These are phyloP conservation scores for Blomia tropicalis DNA, from an alignment of 2,888 invertebrate species.

Conservation along the genomic window DNA sequence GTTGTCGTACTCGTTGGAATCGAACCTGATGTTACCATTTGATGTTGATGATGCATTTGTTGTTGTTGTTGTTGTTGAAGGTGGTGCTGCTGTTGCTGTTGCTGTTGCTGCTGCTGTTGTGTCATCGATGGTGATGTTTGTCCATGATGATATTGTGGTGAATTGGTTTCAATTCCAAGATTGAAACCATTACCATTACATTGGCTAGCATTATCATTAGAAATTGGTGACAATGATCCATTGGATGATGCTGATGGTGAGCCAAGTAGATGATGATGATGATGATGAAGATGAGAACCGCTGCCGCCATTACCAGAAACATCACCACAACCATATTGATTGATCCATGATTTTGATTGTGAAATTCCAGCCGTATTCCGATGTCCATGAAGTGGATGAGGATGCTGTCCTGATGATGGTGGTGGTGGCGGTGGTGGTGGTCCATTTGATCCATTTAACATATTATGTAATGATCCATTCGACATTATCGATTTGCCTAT, in stretches of 20 bases:
- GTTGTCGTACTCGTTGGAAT: not conserved
- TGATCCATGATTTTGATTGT: not conserved
- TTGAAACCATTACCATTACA: not conserved
- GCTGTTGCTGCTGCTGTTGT: constrained; percentile 1
- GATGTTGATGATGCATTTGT: not conserved
- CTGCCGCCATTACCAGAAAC: too few species aligned
- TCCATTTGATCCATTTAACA: too few species aligned
- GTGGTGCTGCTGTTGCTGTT: not conserved
- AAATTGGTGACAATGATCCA: not conserved
- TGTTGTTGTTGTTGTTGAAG: not conserved
- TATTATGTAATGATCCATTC: not conserved
- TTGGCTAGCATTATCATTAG: not conserved
- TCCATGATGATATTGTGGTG: not conserved
- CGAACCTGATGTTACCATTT: too few species aligned
- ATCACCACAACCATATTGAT: not conserved
- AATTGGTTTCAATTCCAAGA: too few species aligned
- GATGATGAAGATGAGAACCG: not conserved
- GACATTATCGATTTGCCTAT: not conserved
- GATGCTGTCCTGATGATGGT: too few species aligned
- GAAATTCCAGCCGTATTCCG: not conserved
- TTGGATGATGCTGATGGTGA: not conserved
- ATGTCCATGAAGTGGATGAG: too few species aligned
- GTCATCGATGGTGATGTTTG: not conserved
- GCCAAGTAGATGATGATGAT: not conserved
- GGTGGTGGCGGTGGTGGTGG: too few species aligned